Base-by-base conservation (phyloP, 2,797 vertebrate genomes). In the Knipowitschia caucasica region DNA sequence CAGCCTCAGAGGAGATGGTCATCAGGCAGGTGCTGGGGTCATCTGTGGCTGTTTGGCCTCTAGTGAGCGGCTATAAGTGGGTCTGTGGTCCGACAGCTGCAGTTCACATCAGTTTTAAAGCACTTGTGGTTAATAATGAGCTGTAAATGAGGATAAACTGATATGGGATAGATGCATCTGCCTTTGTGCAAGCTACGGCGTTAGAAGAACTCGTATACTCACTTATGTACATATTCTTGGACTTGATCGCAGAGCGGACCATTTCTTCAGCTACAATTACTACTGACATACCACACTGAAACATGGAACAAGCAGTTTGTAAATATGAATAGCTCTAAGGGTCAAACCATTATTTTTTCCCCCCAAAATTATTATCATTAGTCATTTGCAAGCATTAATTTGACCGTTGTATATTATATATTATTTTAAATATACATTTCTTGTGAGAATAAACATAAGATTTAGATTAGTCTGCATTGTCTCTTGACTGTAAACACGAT, bases 81-180 rank as follows among this genome's bases (percentile, higher is more conserved):
- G 27, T 26, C 64, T 61, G 69, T 31, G 39, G 3, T 68, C 36
- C 30, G 3, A 71, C 88, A 90, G 86, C 88, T 90, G 89, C 81
- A 82, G 73, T 88, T 90, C 75, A 71, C 82, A 81, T 89, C 84
- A 87, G 72, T 65, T 85, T 88, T 89, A 78, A 89, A 87, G 69
- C 81, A 87, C 78, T 87, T 73, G 83, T 84, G 75, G 69, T 75
- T 82, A 77, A 86, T 85, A 88, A 90, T 81, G 86, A 88, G 88
- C 78, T 83, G 71, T 73, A 77, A 73, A 80, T 68, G 75, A 63
- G 0, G 49, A 64, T 47, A 58, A 58, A 38, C 8, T 26, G 18
- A 0, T 11, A 39, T 21, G 1, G n/a, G 14, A 4, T 26, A 43
- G 40, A 40, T 21, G 3, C 34, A 17, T 39, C 18, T 38, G 36